Evolutionary conservation across 2,888 invertebrate genomes (phyloP).

Genomic region (Eutolmus rufibarbis): DNA sequence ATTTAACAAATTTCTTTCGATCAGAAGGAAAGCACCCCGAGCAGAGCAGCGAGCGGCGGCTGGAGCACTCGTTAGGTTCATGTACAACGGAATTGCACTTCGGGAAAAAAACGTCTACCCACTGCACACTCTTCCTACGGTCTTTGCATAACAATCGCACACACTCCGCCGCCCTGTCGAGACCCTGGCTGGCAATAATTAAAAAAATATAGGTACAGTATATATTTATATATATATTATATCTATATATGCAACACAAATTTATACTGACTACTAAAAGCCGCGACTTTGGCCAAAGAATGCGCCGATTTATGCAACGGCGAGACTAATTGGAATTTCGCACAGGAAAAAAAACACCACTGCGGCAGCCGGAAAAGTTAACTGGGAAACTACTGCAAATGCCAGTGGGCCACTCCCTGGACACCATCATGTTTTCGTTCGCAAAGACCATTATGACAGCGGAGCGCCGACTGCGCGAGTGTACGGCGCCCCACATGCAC

Average conservation of each 20-base stretch:
- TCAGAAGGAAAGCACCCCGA: background rate
- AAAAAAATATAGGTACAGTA: background rate
- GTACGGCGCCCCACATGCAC: constrained; percentile 16
- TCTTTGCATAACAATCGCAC: background rate
- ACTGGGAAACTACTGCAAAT: constrained; percentile 39
- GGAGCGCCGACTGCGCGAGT: constrained; percentile 40
- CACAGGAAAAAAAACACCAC: constrained; percentile 13
- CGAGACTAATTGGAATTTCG: constrained; percentile 11
- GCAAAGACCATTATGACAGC: constrained; percentile 43
- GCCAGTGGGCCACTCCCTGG: constrained; percentile 43
- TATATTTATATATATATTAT: background rate
- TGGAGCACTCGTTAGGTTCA: background rate
- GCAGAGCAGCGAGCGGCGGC: background rate
- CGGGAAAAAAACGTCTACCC: background rate
- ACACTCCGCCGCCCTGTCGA: background rate
- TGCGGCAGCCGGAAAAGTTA: background rate
- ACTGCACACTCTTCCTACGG: constrained; percentile 11
- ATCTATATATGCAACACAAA: background rate
- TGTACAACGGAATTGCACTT: background rate
- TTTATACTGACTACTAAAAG: background rate
- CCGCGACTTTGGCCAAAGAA: background rate
- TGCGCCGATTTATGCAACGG: constrained; percentile 22
- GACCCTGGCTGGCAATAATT: background rate
- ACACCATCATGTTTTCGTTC: constrained; percentile 44
- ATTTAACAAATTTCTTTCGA: background rate